Evolutionary conservation across 2,113 vertebrate genomes (phyloP), one percentile per base, ranked within the genome.

Genomic region (Rhagologus leucostigma): DNA sequence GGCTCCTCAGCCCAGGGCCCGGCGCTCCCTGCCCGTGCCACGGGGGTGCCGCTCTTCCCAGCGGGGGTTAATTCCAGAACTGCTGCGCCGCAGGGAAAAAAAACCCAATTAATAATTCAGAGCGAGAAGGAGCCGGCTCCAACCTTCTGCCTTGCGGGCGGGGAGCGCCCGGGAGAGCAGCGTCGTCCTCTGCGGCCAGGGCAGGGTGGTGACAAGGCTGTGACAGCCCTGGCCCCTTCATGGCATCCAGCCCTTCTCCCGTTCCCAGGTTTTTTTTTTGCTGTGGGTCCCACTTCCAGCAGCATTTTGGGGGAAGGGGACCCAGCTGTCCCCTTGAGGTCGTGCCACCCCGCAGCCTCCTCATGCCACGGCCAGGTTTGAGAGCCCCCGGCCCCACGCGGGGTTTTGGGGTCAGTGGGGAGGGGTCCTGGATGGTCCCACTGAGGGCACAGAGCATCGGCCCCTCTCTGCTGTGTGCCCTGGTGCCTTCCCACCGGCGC

Each of bases 31-130:
- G 85, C 56, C 59, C 8, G 0, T 8, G 33, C 32, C 42, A 0
- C 21, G 12, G 76, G 42, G 46, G 39, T n/a, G 55, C 53, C 3
- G 15, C 41, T 3, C 7, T 16, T 69, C 74, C 77, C 9, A 0
- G 3, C 4, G 60, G 73, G 87, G 77, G 47, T 80, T 89, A 77
- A 71, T 2, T 18, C 46, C 93, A 59, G 84, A 87, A 44, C 4
- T 37, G 94, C 96, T 94, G 87, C 15, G 79, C 73, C 3, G 1
- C 33, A 86, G 78, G 78, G 80, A n/a, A 77, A 96, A 75, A 32
- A 68, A 16, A 2, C 11, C 64, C 57, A 1, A 71, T 96, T 65
- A 91, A 96, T 97, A 90, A 97, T 93, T 93, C 84, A 94, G 56
- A n/a, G 78, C 47, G 93, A 87, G 71, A 71, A 89, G 77, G 77